Evolutionary conservation across 2,888 invertebrate species (phyloP).

Genomic region (Synergus laeviventris): DNA sequence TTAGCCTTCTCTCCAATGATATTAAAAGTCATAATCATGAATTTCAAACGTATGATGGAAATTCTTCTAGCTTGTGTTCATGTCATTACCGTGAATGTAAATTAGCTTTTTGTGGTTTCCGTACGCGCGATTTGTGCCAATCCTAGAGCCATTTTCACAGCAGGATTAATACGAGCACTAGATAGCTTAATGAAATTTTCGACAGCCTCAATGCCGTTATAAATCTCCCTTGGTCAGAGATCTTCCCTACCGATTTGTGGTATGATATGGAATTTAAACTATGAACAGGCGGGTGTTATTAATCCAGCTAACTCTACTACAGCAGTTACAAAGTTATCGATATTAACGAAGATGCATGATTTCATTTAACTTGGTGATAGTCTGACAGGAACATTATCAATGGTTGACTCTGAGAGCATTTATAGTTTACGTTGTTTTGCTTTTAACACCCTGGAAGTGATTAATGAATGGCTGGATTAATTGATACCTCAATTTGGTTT

Average conservation of each 20-base stretch:
- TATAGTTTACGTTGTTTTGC: neutral
- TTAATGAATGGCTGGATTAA: neutral
- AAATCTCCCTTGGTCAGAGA: constrained; percentile 55
- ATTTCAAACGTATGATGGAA: neutral
- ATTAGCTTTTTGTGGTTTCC: constrained; percentile 49
- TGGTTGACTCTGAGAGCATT: neutral
- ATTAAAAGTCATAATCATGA: neutral
- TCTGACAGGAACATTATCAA: constrained; percentile 1
- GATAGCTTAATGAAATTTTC: constrained; percentile 67
- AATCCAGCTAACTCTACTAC: neutral
- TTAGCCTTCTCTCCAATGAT: neutral
- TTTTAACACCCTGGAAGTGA: neutral
- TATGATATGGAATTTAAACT: constrained; percentile 45
- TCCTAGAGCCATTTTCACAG: constrained; percentile 51
- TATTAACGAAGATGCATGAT: constrained; percentile 23
- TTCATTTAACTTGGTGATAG: neutral
- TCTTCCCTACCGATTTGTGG: constrained; percentile 46
- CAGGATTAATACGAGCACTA: constrained; percentile 47
- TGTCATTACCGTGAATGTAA: constrained; percentile 48
- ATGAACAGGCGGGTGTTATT: constrained; percentile 6
- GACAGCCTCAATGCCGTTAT: constrained; percentile 59
- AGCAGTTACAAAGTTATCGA: constrained; percentile 16
- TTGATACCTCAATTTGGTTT: neutral
- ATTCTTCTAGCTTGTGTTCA: constrained; percentile 49
- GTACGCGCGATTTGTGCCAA: constrained; percentile 52